Evolutionary conservation across 2,888 invertebrate genomes (phyloP), one percentile per base, ranked within the genome.

Genomic region (Strigamia maritima): DNA sequence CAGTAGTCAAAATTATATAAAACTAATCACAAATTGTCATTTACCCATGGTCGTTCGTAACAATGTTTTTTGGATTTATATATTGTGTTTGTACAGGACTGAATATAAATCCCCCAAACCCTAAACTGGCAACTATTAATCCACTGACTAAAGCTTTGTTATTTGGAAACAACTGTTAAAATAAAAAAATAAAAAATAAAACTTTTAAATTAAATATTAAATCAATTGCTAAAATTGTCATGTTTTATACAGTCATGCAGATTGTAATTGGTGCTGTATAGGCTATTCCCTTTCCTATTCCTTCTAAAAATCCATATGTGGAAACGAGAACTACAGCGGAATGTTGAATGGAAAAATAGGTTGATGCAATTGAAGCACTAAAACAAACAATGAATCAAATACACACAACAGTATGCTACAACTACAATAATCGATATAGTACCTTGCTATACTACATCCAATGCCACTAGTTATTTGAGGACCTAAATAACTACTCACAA

Each of bases 181-280:
- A 38, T 10, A 38, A 38, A 8, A 8, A 10, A 38, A 8, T 38
- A 38, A 38, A 8, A 38, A 6, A 6, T 38, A 38, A 38, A 38
- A 8, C 38, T n/a, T n/a, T n/a, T n/a, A n/a, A n/a, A n/a, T n/a
- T n/a, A n/a, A n/a, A 38, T 38, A 38, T 7, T 35, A 10, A 35
- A 35, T 35, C 4, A 35, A 35, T 7, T 35, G 16, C 8, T 44
- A n/a, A 2, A 44, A 44, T 44, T 44, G 8, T 44, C 44, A 60
- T 3, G 7, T 60, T 60, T 60, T 60, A 4, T 12, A 19, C 22
- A 60, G 83, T 83, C 83, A 85, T 86, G 19, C 84, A 85, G 75
- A 83, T 83, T 35, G 84, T 83, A 38, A 86, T 79, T 10, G 86
- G 85, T n/a, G 83, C 78, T 60, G 83, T 82, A 81, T 86, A 85